Evolutionary conservation across 2,888 invertebrate species (phyloP).

Genomic region (Calliopum simillimum): DNA sequence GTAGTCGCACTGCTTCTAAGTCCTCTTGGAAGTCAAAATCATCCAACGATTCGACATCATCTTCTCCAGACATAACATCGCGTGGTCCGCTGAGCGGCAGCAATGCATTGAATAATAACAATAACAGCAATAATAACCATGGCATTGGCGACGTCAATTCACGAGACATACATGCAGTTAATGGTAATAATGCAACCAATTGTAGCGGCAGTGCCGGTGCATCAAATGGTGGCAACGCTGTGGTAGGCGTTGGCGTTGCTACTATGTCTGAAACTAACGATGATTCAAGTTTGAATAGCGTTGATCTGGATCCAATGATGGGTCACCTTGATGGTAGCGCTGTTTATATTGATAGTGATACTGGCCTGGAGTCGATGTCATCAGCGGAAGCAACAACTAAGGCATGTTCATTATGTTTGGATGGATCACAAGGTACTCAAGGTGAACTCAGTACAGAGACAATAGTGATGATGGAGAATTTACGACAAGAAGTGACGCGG

Average conservation of each 20-base stretch:
- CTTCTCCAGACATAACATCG: slow-evolving; percentile 67
- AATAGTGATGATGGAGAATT: slow-evolving; percentile 74
- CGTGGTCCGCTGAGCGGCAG: slow-evolving; percentile 59
- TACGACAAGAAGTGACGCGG: slow-evolving; percentile 88
- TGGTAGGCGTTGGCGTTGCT: slow-evolving; percentile 56
- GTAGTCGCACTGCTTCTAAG: slow-evolving; percentile 65
- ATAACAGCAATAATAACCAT: slow-evolving; percentile 44
- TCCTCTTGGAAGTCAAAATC: slow-evolving; percentile 67
- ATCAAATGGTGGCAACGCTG: slow-evolving; percentile 16
- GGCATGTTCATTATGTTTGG: slow-evolving; percentile 73
- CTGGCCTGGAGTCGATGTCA: slow-evolving; percentile 95
- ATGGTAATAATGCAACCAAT: slow-evolving; percentile 52
- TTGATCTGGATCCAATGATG: slow-evolving; percentile 82
- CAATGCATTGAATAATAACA: slow-evolving; percentile 55
- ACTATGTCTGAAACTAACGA: slow-evolving; percentile 75
- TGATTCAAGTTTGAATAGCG: slow-evolving; percentile 92
- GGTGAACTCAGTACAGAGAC: slow-evolving; percentile 68
- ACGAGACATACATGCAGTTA: slow-evolving; percentile 44
- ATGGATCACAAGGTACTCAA: slow-evolving; percentile 68
- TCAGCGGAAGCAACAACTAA: slow-evolving; percentile 88
- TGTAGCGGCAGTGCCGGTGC: slow-evolving; percentile 49
- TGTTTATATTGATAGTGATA: slow-evolving; percentile 93
- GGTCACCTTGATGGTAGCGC: slow-evolving; percentile 68
- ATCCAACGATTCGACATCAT: slow-evolving; percentile 66
- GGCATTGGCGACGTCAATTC: slow-evolving; percentile 32